These are phyloP conservation scores for Drosophila murphyi DNA, from an alignment of 1,140 invertebrate genomes.

Conservation along the genomic window DNA sequence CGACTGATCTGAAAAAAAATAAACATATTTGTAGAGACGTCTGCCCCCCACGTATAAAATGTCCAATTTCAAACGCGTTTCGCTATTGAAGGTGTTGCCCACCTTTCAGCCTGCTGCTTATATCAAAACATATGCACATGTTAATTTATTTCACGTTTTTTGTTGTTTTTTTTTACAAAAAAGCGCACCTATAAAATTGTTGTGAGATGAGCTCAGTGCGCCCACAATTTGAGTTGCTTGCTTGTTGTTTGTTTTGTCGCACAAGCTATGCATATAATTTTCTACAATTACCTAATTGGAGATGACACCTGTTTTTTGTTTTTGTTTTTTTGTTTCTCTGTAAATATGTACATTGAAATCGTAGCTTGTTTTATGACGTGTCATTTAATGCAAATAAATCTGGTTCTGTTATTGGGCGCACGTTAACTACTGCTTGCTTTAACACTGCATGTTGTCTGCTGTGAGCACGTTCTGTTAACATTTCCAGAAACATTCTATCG, in stretches of 20 bases:
- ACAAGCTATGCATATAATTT: conserved; percentile 63
- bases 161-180: conserved; percentile 12
- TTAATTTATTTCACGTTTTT: conserved; percentile 34
- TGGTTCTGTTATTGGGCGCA: background rate
- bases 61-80: conserved; percentile 55
- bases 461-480: conserved; percentile 33
- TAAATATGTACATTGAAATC: conserved; percentile 39
- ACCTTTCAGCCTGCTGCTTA: conserved; percentile 9
- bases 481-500: conserved; percentile 57
- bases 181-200: conserved; percentile 72
- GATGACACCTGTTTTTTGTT: conserved; percentile 70
- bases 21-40: conserved; percentile 30
- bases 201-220: conserved; percentile 76
- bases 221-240: conserved; percentile 43
- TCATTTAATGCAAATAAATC: conserved; percentile 50
- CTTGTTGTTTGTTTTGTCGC: background rate
- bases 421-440: conserved; percentile 25
- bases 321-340: conserved; percentile 40
- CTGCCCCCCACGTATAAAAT: conserved; percentile 47
- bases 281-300: conserved; percentile 76
- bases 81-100: conserved; percentile 57
- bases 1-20: conserved; percentile 13
- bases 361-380: conserved; percentile 31
- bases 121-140: conserved; percentile 9
- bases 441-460: conserved; percentile 15